A percentile compares a stretch with the other conserved stretches of the same genome.
Conservation (phyloP, 2,113 vertebrate species). For the Hippocampus abdominalis region DNA sequence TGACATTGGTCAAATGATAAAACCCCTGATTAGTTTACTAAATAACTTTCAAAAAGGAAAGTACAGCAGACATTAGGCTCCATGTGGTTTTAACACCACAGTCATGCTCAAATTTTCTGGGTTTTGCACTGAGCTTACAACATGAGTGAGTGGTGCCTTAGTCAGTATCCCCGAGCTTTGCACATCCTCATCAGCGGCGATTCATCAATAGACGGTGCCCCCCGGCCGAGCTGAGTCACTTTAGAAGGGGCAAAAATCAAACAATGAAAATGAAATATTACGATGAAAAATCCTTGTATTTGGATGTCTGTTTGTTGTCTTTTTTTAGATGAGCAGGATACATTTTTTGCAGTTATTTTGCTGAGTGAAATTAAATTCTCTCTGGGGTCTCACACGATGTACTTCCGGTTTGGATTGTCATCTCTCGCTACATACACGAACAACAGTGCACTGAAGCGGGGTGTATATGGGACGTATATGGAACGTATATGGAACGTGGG, state of each 20-base stretch:
- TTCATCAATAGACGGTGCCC: too few relatives aligned
- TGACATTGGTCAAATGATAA: conserved; percentile 34
- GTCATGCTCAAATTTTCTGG: conserved; percentile 39
- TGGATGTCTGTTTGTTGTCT: too few relatives aligned
- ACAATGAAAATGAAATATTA: too few relatives aligned
- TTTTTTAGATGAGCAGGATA: too few relatives aligned
- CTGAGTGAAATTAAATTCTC: too few relatives aligned
- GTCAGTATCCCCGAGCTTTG: conserved; percentile 59
- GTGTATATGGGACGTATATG: too few relatives aligned
- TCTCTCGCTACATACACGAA: conserved; percentile 39
- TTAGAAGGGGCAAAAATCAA: too few relatives aligned
- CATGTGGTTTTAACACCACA: conserved; percentile 58
- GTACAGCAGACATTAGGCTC: conserved; percentile 51
- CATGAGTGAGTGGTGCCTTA: conserved; percentile 56
- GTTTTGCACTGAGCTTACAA: conserved; percentile 63
- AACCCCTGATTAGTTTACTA: conserved; percentile 40
- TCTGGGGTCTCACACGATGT: too few relatives aligned
- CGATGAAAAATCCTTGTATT: too few relatives aligned
- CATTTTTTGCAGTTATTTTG: too few relatives aligned
- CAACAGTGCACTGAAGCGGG: conserved; percentile 50
- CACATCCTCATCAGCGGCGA: conserved; percentile 40
- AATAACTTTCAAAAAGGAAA: conserved; percentile 46
- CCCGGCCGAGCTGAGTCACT: too few relatives aligned
- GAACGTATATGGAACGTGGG: conserved; percentile 37
- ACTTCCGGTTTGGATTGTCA: neutral